Evolutionary conservation across 2,888 invertebrate genomes (phyloP).

Genomic region (Lepidonotus clava): DNA sequence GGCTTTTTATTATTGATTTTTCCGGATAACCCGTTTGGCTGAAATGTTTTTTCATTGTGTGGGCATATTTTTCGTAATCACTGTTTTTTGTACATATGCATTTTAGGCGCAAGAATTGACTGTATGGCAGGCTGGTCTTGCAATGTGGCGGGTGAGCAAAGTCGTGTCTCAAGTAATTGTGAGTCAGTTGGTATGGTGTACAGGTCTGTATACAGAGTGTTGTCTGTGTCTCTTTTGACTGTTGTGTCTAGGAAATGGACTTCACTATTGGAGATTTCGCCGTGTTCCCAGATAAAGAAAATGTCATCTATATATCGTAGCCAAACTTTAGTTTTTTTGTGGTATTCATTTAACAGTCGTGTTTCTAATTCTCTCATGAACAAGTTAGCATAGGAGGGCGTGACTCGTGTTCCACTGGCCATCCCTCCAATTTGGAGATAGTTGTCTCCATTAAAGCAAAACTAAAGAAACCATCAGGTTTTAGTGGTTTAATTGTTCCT

Average conservation of each 20-base stretch:
- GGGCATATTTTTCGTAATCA: not conserved
- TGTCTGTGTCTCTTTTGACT: not conserved
- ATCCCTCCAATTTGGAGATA: not conserved
- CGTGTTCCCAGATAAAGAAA: not conserved
- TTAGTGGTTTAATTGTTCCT: too few relatives aligned
- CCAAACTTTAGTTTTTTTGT: not conserved
- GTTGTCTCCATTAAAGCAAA: not conserved
- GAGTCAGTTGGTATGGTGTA: not conserved
- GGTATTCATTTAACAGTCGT: not conserved
- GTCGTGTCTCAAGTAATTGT: not conserved
- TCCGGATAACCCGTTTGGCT: not conserved
- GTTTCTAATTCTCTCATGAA: not conserved
- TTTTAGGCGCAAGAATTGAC: not conserved
- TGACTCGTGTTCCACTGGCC: not conserved
- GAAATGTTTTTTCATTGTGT: not conserved
- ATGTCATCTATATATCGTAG: not conserved
- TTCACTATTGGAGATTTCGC: not conserved
- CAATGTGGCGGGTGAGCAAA: not conserved
- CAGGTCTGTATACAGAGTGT: not conserved
- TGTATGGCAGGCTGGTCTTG: not conserved
- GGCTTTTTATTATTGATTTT: not conserved
- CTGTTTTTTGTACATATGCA: not conserved
- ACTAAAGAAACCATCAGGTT: not conserved
- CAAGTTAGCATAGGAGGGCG: not conserved
- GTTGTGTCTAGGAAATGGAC: not conserved